These are phyloP conservation scores for Rachycentron canadum DNA, from an alignment of 2,797 vertebrate genomes.

Conservation along the genomic window DNA sequence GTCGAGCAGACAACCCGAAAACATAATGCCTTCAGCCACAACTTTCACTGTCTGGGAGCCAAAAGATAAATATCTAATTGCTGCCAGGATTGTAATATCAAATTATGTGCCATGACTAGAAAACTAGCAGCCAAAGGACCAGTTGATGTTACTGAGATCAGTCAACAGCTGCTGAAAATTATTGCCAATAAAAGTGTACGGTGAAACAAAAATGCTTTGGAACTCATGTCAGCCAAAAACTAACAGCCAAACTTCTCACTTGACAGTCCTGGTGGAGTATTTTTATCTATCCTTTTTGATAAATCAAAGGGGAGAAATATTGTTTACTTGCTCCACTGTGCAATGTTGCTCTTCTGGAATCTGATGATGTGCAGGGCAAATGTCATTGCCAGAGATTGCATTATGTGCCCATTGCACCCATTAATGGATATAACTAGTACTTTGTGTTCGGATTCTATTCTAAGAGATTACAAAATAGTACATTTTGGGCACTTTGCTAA, in stretches of 20 bases:
- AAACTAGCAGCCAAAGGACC: too few species aligned
- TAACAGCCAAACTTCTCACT: neutral
- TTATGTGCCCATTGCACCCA: neutral
- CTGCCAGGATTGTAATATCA: too few species aligned
- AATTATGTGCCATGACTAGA: too few species aligned
- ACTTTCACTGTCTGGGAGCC: too few species aligned
- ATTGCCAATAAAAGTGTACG: neutral
- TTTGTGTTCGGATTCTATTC: neutral
- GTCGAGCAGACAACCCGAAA: too few species aligned
- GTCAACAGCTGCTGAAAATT: neutral
- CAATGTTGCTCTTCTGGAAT: neutral
- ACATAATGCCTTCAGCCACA: too few species aligned
- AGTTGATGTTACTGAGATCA: too few species aligned
- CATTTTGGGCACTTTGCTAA: neutral
- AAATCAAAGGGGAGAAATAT: too few species aligned
- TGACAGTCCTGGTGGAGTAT: neutral
- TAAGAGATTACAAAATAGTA: neutral
- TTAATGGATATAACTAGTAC: neutral
- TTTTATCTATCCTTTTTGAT: neutral
- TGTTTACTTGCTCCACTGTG: too few species aligned
- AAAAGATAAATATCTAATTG: too few species aligned
- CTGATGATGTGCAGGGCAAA: neutral
- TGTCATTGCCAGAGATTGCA: neutral
- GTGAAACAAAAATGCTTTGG: neutral
- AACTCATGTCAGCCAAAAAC: neutral